These are phyloP conservation scores for Acrocyrtus sp. DNA, from an alignment of 2,888 invertebrate genomes.

Conservation along the genomic window DNA sequence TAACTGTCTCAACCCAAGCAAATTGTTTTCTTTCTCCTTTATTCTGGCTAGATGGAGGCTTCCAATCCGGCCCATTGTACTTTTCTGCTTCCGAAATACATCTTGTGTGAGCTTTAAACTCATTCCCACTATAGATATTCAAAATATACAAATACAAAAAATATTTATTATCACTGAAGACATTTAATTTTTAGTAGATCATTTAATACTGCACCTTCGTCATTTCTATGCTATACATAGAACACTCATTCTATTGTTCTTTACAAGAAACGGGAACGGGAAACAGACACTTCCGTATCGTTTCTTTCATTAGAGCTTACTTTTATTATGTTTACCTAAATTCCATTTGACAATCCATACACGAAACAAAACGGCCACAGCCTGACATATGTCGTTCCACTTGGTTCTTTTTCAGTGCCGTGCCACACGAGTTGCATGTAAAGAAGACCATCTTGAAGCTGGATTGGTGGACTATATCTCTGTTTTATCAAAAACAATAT, in stretches of 20 bases:
- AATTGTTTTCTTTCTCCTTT: conserved; percentile 90
- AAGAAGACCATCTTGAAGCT: conserved; percentile 93
- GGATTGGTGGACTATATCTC: no score
- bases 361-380: conserved; percentile 83
- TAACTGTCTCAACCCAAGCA: conserved; percentile 81
- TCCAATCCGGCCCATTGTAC: conserved; percentile 85
- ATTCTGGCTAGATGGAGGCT: conserved; percentile 75
- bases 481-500: no score
- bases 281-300: background rate
- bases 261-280: background rate
- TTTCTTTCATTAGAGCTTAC: conserved; percentile 6
- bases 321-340: conserved; percentile 75
- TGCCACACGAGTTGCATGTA: conserved; percentile 91
- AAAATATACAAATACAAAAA: conserved; percentile 4
- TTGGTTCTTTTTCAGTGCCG: conserved; percentile 88
- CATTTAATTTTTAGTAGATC: no score
- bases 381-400: conserved; percentile 86
- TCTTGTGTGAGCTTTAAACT: conserved; percentile 82
- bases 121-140: conserved; percentile 73
- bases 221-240: no score
- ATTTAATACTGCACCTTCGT: no score
- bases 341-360: conserved; percentile 94
- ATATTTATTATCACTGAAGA: no score
- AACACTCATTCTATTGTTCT: no score
- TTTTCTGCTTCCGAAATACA: conserved; percentile 88